phyloP scores from a whole-genome alignment of 2,113 vertebrate species.

The Rhinichthys klamathensis region DNA sequence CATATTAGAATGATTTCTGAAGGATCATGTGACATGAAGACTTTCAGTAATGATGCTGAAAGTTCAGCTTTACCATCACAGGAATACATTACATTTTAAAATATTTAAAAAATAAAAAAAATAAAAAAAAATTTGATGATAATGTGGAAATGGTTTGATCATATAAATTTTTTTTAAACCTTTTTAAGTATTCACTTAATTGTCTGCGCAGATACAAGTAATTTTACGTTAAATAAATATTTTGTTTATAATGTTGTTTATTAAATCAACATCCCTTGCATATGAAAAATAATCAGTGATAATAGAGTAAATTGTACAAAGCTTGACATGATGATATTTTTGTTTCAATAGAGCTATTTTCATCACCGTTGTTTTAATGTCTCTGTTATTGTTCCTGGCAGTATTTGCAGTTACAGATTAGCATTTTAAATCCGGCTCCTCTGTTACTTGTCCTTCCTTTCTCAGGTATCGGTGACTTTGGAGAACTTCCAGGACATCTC shows the following conservation, averaged over 20 bases:
- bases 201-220: neutral
- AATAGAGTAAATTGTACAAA: neutral
- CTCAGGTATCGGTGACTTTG: constrained; percentile 91
- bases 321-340: neutral
- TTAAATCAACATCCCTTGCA: neutral
- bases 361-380: neutral
- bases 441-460: neutral
- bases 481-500: constrained; percentile 99
- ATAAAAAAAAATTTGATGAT: no score
- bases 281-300: neutral
- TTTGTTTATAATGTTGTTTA: neutral
- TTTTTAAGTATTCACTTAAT: neutral
- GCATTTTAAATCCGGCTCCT: neutral
- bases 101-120: no score
- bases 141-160: neutral
- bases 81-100: no score
- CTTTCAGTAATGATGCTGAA: no score
- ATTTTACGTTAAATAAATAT: no score
- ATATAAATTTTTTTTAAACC: neutral
- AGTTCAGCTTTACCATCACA: no score
- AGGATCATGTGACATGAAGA: no score
- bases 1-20: neutral
- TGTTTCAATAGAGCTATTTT: neutral
- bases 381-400: neutral
- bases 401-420: neutral